Base-by-base conservation (phyloP, 2,113 vertebrate genomes). In the Rhizomys pruinosus region DNA sequence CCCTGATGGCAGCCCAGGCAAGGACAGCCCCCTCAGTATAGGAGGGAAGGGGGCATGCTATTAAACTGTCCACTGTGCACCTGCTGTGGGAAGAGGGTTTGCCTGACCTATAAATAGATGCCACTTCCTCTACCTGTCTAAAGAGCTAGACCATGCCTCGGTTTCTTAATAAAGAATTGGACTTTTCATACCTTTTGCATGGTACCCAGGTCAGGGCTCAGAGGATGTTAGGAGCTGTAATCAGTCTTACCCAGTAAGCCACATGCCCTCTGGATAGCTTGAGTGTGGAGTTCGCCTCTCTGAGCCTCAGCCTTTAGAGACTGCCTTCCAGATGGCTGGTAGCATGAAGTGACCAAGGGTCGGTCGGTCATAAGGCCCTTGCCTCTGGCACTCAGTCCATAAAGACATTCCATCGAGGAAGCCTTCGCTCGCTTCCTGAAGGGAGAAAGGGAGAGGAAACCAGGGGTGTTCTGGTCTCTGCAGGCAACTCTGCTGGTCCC, bases 81-180 rank as follows among this genome's bases (percentile, higher is more conserved):
- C 85, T 74, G 90, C 84, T 47, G 68, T 92, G 52, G 61, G 61
- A 81, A 52, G 17, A 11, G 82, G n/a, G 19, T 84, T 68, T 3
- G 44, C 73, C 63, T 5, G 7, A 37, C n/a, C 93, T 92, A 78
- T 85, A 90, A 96, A 92, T 93, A 95, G 92, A 87, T 1, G 44
- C 82, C 55, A 80, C 74, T 88, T 96, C 92, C 92, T 92, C 17
- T 92, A 73, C 95, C 95, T 93, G 90, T 79, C 84, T 12, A 37
- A 37, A 89, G 55, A 69, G 86, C 85, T 80, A 76, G 91, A 81
- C 84, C 42, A 72, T 79, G 88, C 39, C 79, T 69, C 34, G 23
- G 80, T 63, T 89, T 80, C 74, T 80, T 37, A 94, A 84, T 71
- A 42, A 76, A n/a, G n/a, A 34, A 10, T 79, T 52, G 73, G n/a